phyloP scores from a whole-genome alignment of 2,888 invertebrate species.

The Euzophera pinguis region DNA sequence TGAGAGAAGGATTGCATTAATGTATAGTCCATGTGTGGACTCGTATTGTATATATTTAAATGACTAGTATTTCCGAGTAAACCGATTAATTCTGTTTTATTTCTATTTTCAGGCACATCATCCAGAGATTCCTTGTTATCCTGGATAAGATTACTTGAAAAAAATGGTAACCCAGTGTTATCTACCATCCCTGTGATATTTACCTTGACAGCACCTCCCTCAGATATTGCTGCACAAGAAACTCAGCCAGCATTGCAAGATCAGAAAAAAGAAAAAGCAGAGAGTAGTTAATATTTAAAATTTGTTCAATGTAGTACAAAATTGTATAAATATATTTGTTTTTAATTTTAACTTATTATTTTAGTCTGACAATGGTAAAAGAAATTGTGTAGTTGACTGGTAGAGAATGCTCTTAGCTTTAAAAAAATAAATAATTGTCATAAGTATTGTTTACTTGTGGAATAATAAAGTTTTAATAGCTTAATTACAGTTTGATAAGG shows the following conservation, averaged over 20 bases:
- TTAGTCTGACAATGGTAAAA: not conserved
- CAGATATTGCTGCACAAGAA: conserved; percentile 56
- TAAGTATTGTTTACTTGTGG: too few species aligned
- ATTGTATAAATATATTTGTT: not conserved
- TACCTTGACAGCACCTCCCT: conserved; percentile 83
- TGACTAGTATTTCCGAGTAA: too few species aligned
- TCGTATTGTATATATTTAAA: too few species aligned
- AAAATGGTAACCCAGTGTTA: conserved; percentile 85
- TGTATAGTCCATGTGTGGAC: too few species aligned
- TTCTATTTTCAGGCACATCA: conserved; percentile 83
- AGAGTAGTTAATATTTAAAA: conserved; percentile 5
- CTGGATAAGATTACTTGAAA: conserved; percentile 91
- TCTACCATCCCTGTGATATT: conserved; percentile 91
- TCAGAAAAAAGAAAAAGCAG: conserved; percentile 23
- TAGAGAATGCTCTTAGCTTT: too few species aligned
- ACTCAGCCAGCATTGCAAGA: conserved; percentile 42
- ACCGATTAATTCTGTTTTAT: too few species aligned
- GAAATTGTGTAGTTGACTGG: too few species aligned
- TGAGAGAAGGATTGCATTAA: too few species aligned
- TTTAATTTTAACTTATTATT: not conserved
- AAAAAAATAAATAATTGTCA: too few species aligned
- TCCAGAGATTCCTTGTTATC: conserved; percentile 95
- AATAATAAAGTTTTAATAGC: too few species aligned
- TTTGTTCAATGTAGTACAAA: not conserved
- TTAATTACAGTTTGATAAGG: too few species aligned